phyloP scores from a whole-genome alignment of 1,140 invertebrate genomes.

The Formica selysi region DNA sequence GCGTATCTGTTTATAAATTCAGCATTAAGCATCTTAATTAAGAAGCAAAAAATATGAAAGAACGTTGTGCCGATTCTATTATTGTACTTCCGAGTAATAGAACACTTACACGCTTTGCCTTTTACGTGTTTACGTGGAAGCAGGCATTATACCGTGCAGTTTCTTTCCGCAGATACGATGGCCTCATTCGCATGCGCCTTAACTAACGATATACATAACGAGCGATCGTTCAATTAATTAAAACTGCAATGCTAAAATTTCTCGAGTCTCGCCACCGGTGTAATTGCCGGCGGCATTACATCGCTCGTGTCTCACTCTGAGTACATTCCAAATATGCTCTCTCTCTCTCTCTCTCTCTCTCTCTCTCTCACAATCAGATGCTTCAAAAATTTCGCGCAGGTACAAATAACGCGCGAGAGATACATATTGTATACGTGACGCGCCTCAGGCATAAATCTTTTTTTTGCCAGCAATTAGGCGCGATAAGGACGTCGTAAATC shows the following conservation, averaged over 20 bases:
- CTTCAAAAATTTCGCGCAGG: slow-evolving; percentile 13
- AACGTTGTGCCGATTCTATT: slow-evolving; percentile 11
- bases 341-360: no score
- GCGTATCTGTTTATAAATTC: background rate
- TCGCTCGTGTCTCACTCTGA: slow-evolving; percentile 3
- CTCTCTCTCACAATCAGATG: background rate
- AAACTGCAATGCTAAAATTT: slow-evolving; percentile 41
- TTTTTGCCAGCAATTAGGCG: slow-evolving; percentile 37
- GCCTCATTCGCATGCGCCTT: slow-evolving; percentile 26
- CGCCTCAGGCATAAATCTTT: slow-evolving; percentile 49
- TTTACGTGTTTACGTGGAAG: slow-evolving; percentile 1
- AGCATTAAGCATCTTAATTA: slow-evolving; percentile 16
- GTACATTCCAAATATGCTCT: background rate
- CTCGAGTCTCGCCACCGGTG: background rate
- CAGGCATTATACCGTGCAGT: slow-evolving; percentile 31
- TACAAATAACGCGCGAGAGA: slow-evolving; percentile 9
- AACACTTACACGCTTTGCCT: background rate
- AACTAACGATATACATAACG: background rate
- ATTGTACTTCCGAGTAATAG: slow-evolving; percentile 18
- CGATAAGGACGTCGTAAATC: slow-evolving; percentile 61
- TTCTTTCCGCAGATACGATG: slow-evolving; percentile 24
- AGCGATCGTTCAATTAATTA: slow-evolving; percentile 32
- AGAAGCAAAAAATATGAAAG: background rate
- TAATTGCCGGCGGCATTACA: slow-evolving; percentile 26
- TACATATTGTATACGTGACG: background rate